A percentile compares a stretch with the other conserved stretches of the same genome.
These are phyloP conservation scores for Enoplosus armatus DNA, from an alignment of 2,797 vertebrate genomes.

Conservation along the genomic window DNA sequence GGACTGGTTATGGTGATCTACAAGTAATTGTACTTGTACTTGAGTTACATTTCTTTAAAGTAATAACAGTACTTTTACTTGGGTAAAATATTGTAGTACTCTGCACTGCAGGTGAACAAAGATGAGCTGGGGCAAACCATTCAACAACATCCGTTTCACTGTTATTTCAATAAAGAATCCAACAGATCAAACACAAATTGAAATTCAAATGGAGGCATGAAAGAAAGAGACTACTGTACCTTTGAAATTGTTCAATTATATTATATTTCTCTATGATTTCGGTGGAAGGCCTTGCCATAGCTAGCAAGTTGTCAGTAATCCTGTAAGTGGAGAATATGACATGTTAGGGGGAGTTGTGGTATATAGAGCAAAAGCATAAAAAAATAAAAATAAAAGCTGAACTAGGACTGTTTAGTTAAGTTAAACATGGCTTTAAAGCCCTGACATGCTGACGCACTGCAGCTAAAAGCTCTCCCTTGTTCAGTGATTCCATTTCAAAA, in stretches of 20 bases:
- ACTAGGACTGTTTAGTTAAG: not conserved
- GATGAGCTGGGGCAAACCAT: not conserved
- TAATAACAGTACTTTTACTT: too few species aligned
- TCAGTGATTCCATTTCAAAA: conserved; percentile 4
- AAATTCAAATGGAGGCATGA: not conserved
- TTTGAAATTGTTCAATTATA: conserved; percentile 93
- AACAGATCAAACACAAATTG: not conserved
- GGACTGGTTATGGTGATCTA: too few species aligned
- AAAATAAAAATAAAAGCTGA: not conserved
- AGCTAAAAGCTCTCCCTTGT: not conserved
- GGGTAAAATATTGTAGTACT: too few species aligned
- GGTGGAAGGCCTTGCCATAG: conserved; percentile 97
- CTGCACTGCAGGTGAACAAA: not conserved
- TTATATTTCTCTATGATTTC: conserved; percentile 95
- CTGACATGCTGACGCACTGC: too few species aligned
- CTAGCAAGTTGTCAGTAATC: conserved; percentile 96
- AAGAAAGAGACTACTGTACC: conserved; percentile 80
- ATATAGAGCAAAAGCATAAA: not conserved
- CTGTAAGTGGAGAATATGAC: conserved; percentile 75
- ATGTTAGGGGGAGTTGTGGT: conserved; percentile 13
- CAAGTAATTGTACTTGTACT: not conserved
- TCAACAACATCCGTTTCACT: not conserved
- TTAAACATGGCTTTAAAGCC: not conserved
- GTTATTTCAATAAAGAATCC: not conserved
- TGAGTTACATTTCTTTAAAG: not conserved